Conservation (phyloP, 2,797 vertebrate genomes). For the Danio tinwini region DNA sequence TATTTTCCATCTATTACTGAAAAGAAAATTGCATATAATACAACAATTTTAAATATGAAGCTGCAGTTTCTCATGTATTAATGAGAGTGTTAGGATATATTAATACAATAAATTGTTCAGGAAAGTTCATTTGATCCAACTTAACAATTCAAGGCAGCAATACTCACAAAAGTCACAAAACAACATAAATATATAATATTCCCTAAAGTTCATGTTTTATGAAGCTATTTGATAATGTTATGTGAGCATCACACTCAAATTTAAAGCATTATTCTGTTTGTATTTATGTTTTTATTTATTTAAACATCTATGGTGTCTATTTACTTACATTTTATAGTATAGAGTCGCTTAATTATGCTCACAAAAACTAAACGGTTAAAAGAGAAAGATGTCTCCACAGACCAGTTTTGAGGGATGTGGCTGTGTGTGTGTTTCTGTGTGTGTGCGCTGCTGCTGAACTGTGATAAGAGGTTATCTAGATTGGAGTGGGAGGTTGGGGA, state of each 20-base stretch:
- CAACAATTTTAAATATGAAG: too few species aligned
- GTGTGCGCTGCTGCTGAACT: conserved; percentile 69
- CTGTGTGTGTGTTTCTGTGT: conserved; percentile 57
- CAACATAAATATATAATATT: too few species aligned
- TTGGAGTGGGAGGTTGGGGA: conserved; percentile 73
- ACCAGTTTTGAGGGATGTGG: conserved; percentile 71
- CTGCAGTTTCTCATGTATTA: too few species aligned
- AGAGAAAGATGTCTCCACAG: conserved; percentile 13
- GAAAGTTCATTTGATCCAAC: too few species aligned
- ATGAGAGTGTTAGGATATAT: too few species aligned
- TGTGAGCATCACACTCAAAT: background rate
- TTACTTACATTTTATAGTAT: background rate
- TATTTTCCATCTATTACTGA: too few species aligned
- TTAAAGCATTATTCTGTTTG: background rate
- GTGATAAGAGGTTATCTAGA: conserved; percentile 83
- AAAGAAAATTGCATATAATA: too few species aligned
- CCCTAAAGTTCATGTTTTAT: background rate
- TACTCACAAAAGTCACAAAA: too few species aligned
- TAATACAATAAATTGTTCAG: too few species aligned
- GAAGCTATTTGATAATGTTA: background rate
- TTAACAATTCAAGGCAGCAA: too few species aligned
- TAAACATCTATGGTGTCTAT: background rate
- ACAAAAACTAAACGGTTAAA: conserved; percentile 1
- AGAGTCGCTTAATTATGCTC: too few species aligned
- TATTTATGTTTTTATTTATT: background rate